Percentiles rank a stretch among this genome's conserved stretches.
These are phyloP conservation scores for Malacoctenus gilli DNA, from an alignment of 2,797 vertebrate species.

Conservation along the genomic window DNA sequence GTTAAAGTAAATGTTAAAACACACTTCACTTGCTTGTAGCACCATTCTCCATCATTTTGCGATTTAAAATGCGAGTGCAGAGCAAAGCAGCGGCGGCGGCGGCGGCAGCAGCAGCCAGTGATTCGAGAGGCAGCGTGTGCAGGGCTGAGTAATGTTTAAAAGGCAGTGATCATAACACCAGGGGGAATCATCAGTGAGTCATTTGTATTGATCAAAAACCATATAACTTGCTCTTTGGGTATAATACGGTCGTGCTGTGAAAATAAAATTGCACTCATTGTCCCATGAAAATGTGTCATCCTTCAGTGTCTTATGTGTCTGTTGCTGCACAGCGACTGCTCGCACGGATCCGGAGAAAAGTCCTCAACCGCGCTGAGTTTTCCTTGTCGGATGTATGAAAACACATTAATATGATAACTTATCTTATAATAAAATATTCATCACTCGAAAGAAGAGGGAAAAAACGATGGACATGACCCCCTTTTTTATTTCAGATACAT, in stretches of 20 bases:
- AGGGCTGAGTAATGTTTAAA: slow-evolving; percentile 15
- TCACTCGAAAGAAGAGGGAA: no score
- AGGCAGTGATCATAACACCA: slow-evolving; percentile 14
- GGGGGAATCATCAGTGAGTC: slow-evolving; percentile 12
- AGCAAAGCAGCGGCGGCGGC: no score
- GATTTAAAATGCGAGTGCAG: slow-evolving; percentile 2
- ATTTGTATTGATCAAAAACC: slow-evolving; percentile 35
- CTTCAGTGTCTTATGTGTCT: slow-evolving; percentile 14
- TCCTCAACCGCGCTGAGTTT: no score
- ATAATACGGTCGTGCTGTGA: background rate
- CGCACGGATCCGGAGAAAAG: no score
- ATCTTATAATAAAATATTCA: no score
- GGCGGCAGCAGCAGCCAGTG: background rate
- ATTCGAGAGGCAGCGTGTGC: background rate
- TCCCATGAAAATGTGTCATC: background rate
- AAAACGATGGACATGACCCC: no score
- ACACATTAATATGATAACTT: no score
- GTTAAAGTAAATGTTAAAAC: slow-evolving; percentile 37
- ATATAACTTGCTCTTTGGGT: slow-evolving; percentile 8
- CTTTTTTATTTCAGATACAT: no score
- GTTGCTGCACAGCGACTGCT: slow-evolving; percentile 2
- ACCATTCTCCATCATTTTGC: slow-evolving; percentile 24
- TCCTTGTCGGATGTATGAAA: no score
- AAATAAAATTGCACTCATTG: slow-evolving; percentile 7
- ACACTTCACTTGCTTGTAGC: slow-evolving; percentile 1